Evolutionary conservation across 1,140 invertebrate genomes (phyloP).

Genomic region (Zaprionus camerounensis): DNA sequence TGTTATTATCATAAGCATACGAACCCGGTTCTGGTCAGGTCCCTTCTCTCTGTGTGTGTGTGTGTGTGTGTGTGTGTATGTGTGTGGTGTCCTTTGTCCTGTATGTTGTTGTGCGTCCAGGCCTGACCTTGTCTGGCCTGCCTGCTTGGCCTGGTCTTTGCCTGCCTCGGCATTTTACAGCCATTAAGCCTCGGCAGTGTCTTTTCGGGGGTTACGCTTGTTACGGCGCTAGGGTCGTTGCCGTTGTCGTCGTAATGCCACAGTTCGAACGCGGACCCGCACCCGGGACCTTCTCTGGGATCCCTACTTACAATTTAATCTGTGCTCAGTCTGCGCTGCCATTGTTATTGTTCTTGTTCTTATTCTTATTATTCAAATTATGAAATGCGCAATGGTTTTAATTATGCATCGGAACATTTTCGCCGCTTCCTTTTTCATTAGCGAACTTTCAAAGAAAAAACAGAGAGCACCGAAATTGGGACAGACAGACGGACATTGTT

Average conservation of each 20-base stretch:
- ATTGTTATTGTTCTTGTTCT: conserved; percentile 50
- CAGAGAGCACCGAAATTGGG: background rate
- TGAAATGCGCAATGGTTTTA: conserved; percentile 70
- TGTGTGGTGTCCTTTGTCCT: conserved; percentile 12
- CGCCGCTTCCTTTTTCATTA: conserved; percentile 30
- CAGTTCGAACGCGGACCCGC: background rate
- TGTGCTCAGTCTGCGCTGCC: conserved; percentile 32
- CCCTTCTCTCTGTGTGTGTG: background rate
- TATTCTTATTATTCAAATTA: conserved; percentile 76
- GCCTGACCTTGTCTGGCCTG: conserved; percentile 63
- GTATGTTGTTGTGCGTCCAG: conserved; percentile 33
- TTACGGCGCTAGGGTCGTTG: conserved; percentile 36
- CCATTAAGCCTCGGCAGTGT: conserved; percentile 71
- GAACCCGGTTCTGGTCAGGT: conserved; percentile 23
- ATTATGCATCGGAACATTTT: conserved; percentile 65
- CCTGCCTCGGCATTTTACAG: conserved; percentile 69
- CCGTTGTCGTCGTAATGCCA: conserved; percentile 28
- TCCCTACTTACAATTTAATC: conserved; percentile 71
- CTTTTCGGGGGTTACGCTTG: conserved; percentile 40
- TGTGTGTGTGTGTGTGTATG: conserved; percentile 19
- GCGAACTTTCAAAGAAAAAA: conserved; percentile 41
- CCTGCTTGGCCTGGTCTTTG: conserved; percentile 36
- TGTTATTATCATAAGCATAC: conserved; percentile 79
- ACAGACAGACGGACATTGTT: conserved; percentile 2
- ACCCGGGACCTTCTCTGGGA: conserved; percentile 1